phyloP scores from a whole-genome alignment of 2,797 vertebrate species.

The Staurois parvus region DNA sequence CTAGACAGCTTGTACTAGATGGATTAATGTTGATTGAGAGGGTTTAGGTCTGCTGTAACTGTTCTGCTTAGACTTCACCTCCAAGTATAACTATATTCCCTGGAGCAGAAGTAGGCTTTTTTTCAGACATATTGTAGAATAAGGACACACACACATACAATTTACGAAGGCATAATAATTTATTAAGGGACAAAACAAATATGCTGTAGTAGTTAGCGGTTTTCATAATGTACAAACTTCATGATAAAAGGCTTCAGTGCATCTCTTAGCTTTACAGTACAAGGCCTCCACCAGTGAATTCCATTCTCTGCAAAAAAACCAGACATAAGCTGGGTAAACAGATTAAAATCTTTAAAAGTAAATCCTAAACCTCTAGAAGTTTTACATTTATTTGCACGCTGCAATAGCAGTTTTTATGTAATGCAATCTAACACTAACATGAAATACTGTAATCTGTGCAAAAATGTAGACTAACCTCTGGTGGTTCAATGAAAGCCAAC shows the following conservation, averaged over 20 bases:
- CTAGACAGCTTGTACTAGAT: too few relatives aligned
- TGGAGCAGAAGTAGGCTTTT: too few relatives aligned
- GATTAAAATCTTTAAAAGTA: background rate
- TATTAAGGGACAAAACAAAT: constrained; percentile 11
- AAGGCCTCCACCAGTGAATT: constrained; percentile 93
- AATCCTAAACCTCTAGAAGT: too few relatives aligned
- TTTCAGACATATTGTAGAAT: too few relatives aligned
- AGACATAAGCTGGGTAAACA: constrained; percentile 1
- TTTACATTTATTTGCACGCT: too few relatives aligned
- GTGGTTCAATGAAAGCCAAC: constrained; percentile 94
- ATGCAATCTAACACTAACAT: too few relatives aligned
- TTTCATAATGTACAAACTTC: background rate
- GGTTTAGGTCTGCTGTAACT: too few relatives aligned
- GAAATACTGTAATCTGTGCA: too few relatives aligned
- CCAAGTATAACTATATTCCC: too few relatives aligned
- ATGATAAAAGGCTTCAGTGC: background rate
- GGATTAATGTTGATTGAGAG: too few relatives aligned
- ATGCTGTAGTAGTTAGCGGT: background rate
- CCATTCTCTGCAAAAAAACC: constrained; percentile 83
- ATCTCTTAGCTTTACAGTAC: constrained; percentile 77
- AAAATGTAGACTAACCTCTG: constrained; percentile 79
- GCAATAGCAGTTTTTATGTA: too few relatives aligned
- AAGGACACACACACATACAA: background rate
- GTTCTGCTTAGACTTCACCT: too few relatives aligned
- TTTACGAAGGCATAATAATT: constrained; percentile 32